These are phyloP conservation scores for Cecidostiba fungosa DNA, from an alignment of 2,888 invertebrate genomes.

Conservation along the genomic window DNA sequence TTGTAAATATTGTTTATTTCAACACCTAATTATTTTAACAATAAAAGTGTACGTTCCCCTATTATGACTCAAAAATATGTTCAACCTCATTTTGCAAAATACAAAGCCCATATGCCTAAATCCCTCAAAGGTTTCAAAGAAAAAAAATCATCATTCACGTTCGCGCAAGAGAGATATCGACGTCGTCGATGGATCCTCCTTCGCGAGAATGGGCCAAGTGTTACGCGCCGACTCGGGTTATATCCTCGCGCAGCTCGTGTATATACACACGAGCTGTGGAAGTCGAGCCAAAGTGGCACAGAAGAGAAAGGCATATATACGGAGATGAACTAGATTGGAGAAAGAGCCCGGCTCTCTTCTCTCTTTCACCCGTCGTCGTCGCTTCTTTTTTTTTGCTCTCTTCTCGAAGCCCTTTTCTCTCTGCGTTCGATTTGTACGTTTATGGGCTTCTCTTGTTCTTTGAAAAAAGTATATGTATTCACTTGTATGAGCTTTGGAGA, in stretches of 20 bases:
- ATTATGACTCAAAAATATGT: too few relatives aligned
- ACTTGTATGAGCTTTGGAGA: too few relatives aligned
- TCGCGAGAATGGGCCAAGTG: conserved; percentile 72
- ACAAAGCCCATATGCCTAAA: background rate
- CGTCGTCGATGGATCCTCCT: conserved; percentile 58
- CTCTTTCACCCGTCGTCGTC: conserved; percentile 64
- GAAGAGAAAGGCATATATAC: conserved; percentile 77
- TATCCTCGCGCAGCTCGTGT: conserved; percentile 71
- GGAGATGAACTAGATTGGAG: conserved; percentile 79
- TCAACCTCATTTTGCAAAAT: too few relatives aligned
- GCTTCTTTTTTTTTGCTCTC: conserved; percentile 23
- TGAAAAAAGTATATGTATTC: background rate
- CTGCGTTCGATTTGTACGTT: conserved; percentile 4
- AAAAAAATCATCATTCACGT: background rate
- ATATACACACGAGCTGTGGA: conserved; percentile 63
- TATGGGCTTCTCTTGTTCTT: background rate
- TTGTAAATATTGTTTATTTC: conserved; percentile 1
- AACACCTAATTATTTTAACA: background rate
- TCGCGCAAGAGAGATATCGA: background rate
- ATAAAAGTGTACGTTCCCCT: background rate
- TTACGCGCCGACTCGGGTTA: conserved; percentile 76
- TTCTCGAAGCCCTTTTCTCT: conserved; percentile 46
- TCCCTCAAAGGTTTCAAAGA: background rate
- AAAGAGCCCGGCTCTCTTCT: conserved; percentile 69
- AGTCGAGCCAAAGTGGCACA: conserved; percentile 76